Conservation (phyloP, 2,888 invertebrate species). For the Carcina quercana region DNA sequence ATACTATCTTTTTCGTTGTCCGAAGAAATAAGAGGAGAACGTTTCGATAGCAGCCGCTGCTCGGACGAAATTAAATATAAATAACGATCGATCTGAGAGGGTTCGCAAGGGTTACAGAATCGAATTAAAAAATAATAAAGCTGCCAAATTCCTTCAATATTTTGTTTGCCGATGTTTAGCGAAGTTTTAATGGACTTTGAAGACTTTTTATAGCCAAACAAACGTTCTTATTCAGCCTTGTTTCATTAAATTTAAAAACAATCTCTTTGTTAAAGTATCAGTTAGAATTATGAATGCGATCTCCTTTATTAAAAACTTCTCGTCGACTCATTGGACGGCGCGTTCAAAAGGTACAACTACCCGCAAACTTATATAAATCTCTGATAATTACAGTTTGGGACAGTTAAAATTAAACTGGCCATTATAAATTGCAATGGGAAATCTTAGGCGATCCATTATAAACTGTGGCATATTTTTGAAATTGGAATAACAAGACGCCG, state of each 20-base stretch:
- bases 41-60: conserved; percentile 20
- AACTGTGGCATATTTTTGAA: no score
- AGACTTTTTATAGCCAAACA: no score
- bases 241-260: no score
- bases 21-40: no score
- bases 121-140: conserved; percentile 43
- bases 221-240: no score
- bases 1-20: no score
- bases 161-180: no score
- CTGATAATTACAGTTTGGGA: conserved; percentile 10
- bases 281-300: no score
- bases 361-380: conserved; percentile 11
- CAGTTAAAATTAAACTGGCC: conserved; percentile 10
- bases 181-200: no score
- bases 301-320: no score
- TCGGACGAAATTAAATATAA: conserved; percentile 51
- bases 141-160: neutral
- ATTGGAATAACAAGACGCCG: no score
- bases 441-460: neutral
- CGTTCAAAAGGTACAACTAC: conserved; percentile 3
- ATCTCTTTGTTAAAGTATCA: no score
- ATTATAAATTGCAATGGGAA: conserved; percentile 6
- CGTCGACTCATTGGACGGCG: conserved; percentile 6
- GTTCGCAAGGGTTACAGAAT: conserved; percentile 34
- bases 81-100: conserved; percentile 42